Base-by-base conservation (phyloP, 1,140 invertebrate species). In the Orius laevigatus region DNA sequence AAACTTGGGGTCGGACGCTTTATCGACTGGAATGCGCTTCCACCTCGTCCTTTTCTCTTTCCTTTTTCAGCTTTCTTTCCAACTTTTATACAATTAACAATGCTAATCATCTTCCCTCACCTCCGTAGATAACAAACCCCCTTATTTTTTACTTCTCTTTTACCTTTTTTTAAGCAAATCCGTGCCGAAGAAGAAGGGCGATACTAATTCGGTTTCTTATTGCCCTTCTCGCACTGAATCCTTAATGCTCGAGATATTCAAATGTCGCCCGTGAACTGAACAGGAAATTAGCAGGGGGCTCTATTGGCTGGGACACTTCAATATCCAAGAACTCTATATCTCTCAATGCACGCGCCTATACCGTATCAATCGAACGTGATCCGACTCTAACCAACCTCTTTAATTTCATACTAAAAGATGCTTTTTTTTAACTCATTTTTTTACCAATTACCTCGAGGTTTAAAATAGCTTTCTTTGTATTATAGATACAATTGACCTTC, bases 1-100 rank as follows among this genome's bases (percentile, higher is more conserved):
- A 38, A 34, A 43, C 20, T 45, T 16, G 14, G 38, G 43, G 48
- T 45, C 18, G 41, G 25, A 42, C 42, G 46, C 20, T 53, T 49
- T 50, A 49, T 53, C 52, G 48, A 48, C 39, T 52, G 51, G 51
- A 52, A 52, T 52, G 41, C 40, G 46, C 41, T 46, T 25, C 25
- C 25, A 25, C 25, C 25, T 25, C 25, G 25, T 25, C 25, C 25
- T 25, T 25, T 25, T 25, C 25, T 25, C 25, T 25, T 25, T n/a
- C n/a, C n/a, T n/a, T 25, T 25, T 25, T 25, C 25, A 3, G 46
- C 16, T 25, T 31, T 31, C 32, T 41, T 35, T 43, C 34, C 44
- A 14, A 40, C 35, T 44, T 41, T 49, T 39, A 32, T 36, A 38
- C 45, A 52, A 52, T 52, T 52, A 52, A 52, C 35, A 52, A 52